Conservation (phyloP, 1,140 invertebrate species). For the Bursaphelenchus mucronatus region DNA sequence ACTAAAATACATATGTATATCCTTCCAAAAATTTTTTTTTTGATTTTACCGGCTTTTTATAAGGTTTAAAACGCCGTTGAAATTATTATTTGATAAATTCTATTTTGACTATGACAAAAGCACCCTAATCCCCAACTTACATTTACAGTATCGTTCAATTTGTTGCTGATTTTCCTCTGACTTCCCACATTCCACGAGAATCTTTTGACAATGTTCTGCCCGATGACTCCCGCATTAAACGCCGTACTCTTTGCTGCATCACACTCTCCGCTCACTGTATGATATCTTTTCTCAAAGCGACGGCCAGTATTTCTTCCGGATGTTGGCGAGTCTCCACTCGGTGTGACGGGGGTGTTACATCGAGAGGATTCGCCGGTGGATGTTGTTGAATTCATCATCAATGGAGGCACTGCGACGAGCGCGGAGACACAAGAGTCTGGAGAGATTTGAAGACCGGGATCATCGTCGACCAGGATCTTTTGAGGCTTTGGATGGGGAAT, state of each 20-base stretch:
- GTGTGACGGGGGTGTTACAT: not conserved
- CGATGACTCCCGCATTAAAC: conserved; percentile 22
- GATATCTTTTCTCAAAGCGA: conserved; percentile 56
- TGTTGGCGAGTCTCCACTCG: too few species aligned
- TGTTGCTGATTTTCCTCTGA: conserved; percentile 40
- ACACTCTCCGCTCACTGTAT: conserved; percentile 53
- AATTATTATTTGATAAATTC: too few species aligned
- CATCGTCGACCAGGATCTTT: conserved; percentile 21
- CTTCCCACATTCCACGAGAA: conserved; percentile 57
- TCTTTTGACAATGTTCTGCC: conserved; percentile 47
- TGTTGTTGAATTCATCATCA: not conserved
- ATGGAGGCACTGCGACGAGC: not conserved
- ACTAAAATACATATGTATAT: too few species aligned
- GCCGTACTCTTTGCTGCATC: conserved; percentile 34
- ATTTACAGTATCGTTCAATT: conserved; percentile 36
- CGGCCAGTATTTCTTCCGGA: conserved; percentile 19
- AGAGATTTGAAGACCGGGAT: conserved; percentile 2
- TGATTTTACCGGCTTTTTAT: too few species aligned
- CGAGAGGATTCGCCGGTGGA: not conserved
- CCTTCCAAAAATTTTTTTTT: too few species aligned
- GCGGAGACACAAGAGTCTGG: too few species aligned
- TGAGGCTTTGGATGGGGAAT: conserved; percentile 13
- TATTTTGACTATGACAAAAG: too few species aligned
- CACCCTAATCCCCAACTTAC: too few species aligned
- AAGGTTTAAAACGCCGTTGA: too few species aligned